Percentiles rank a stretch among this genome's conserved stretches.
Conservation (phyloP, 2,888 invertebrate genomes). For the Apodemia mormo region DNA sequence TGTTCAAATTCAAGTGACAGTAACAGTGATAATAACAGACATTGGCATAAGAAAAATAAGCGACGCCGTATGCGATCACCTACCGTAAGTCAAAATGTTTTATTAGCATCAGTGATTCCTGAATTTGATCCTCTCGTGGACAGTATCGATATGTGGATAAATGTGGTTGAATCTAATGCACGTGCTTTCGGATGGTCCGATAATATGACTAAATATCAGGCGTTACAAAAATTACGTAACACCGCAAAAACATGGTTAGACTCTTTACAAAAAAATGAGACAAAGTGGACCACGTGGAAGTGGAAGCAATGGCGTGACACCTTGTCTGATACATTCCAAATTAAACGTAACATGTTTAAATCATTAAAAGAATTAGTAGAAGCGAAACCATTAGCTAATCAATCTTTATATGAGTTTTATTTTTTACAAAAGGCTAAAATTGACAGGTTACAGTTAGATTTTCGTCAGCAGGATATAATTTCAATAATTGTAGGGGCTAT, state of each 20-base stretch:
- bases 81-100: conserved; percentile 31
- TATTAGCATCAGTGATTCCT: conserved; percentile 35
- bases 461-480: too few relatives aligned
- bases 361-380: conserved; percentile 19
- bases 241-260: conserved; percentile 40
- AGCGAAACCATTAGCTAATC: not conserved
- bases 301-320: too few relatives aligned
- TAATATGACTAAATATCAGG: conserved; percentile 36
- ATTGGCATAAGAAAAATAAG: too few relatives aligned
- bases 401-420: not conserved
- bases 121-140: conserved; percentile 36
- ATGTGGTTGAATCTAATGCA: conserved; percentile 40
- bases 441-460: not conserved
- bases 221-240: conserved; percentile 38
- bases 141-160: conserved; percentile 38
- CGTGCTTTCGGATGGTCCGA: conserved; percentile 40
- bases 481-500: not conserved
- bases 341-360: conserved; percentile 32
- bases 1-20: too few relatives aligned
- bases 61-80: conserved; percentile 21
- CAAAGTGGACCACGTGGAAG: conserved; percentile 38
- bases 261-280: conserved; percentile 38
- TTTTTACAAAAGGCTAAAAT: not conserved
- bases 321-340: conserved; percentile 37
- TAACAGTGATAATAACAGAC: too few relatives aligned